These are phyloP conservation scores for Mimas tiliae DNA, from an alignment of 2,888 invertebrate genomes.

Conservation along the genomic window DNA sequence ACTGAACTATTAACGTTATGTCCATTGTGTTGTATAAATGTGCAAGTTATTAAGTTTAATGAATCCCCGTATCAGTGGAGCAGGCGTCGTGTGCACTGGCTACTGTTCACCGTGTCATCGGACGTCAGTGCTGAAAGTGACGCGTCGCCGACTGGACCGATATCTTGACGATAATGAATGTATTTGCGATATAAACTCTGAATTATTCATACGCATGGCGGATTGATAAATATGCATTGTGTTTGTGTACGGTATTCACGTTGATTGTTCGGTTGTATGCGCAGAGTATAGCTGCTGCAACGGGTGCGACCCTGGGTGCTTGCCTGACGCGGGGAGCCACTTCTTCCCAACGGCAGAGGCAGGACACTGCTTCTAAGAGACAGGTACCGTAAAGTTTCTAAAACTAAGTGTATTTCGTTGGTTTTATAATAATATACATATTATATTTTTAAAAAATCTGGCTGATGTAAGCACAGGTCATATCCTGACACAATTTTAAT, in stretches of 20 bases:
- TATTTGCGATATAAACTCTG: slow-evolving; percentile 39
- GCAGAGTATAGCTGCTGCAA: slow-evolving; percentile 82
- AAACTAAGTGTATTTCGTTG: background rate
- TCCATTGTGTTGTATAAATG: slow-evolving; percentile 8
- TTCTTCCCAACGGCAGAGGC: slow-evolving; percentile 84
- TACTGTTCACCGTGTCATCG: background rate
- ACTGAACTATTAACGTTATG: slow-evolving; percentile 7
- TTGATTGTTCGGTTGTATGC: slow-evolving; percentile 38
- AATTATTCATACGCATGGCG: slow-evolving; percentile 38
- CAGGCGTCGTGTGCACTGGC: slow-evolving; percentile 10
- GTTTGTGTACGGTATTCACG: slow-evolving; percentile 33
- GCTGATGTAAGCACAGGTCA: too few species aligned
- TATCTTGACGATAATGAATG: slow-evolving; percentile 40
- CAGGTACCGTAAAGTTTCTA: slow-evolving; percentile 57
- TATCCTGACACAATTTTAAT: too few species aligned
- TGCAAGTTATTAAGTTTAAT: slow-evolving; percentile 12
- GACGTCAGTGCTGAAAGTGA: slow-evolving; percentile 44
- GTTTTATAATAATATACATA: too few species aligned
- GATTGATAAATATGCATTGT: slow-evolving; percentile 28
- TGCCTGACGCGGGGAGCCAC: slow-evolving; percentile 83
- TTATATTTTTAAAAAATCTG: too few species aligned
- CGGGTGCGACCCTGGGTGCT: slow-evolving; percentile 84
- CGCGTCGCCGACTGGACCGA: slow-evolving; percentile 46
- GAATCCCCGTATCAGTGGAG: slow-evolving; percentile 38
- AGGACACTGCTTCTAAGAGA: slow-evolving; percentile 78